These are phyloP conservation scores for Rhopalosiphum nymphaeae DNA, from an alignment of 2,888 invertebrate genomes.

Conservation along the genomic window DNA sequence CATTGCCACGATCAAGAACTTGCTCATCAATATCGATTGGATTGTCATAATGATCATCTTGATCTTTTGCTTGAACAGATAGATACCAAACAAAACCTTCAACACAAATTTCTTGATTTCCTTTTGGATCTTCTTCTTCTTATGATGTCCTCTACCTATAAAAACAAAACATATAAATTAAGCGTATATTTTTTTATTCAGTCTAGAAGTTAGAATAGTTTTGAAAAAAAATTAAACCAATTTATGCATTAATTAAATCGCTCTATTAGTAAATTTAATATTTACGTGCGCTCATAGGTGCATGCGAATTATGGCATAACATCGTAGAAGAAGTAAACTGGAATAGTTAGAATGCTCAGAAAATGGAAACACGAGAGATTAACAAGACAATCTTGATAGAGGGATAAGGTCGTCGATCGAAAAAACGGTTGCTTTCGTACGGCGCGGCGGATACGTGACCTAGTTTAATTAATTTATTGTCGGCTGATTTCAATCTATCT, in stretches of 20 bases:
- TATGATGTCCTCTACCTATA: conserved; percentile 68
- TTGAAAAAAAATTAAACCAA: not conserved
- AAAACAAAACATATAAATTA: conserved; percentile 2
- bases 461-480: conserved; percentile 53
- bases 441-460: conserved; percentile 33
- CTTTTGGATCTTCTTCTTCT: conserved; percentile 69
- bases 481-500: conserved; percentile 14
- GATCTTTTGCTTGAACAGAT: conserved; percentile 68
- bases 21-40: conserved; percentile 68
- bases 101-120: conserved; percentile 69
- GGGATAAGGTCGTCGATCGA: conserved; percentile 6
- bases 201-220: not conserved
- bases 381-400: conserved; percentile 21
- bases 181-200: not conserved
- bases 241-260: not conserved
- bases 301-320: too few relatives aligned
- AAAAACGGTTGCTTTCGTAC: not conserved
- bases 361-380: not conserved
- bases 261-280: not conserved
- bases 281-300: not conserved
- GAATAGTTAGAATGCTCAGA: not conserved
- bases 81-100: conserved; percentile 68
- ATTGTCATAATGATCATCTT: conserved; percentile 68
- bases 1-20: conserved; percentile 68
- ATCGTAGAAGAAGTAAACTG: not conserved